Base-by-base conservation (phyloP, 2,888 invertebrate genomes). In the Drosophila meridionalis region DNA sequence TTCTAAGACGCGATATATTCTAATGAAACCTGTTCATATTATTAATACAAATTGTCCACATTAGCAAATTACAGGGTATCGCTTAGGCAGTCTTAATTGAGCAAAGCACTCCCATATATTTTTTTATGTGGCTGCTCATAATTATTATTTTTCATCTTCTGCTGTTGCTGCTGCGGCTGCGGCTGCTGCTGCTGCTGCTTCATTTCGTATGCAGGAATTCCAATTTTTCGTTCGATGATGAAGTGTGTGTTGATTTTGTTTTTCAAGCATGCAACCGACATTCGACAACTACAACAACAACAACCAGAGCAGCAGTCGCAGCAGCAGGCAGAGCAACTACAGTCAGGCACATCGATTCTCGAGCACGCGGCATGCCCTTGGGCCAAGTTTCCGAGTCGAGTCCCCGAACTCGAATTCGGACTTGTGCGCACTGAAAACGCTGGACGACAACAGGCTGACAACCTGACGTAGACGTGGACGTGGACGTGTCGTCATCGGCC, bases 151-250 rank as follows among this genome's bases (percentile, higher is more conserved):
- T 88, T 78, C 79, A 89, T 84, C 87, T 89, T 87, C 74, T 69
- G 60, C 60, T 79, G 68, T 66, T 45, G 64, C 53, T 60, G 64
- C 42, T 60, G 62, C 20, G n/a, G 55, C 48, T 59, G 74, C 45
- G 45, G 69, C 6, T 43, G 83, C 70, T 86, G 57, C 67, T 43
- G 83, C 70, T 86, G 73, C 62, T 80, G 73, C 87, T 76, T 87
- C 90, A 89, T 90, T 91, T 89, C 82, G 66, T 89, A 89, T 89
- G 91, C 91, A 89, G 89, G 89, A 89, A 89, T 89, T 91, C 91
- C 87, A 89, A 91, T 89, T 89, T 87, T 90, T 89, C 89, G 87
- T 84, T 89, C 87, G 82, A 84, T 87, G 79, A 89, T 87, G 82
- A 89, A 83, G 89, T 90, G 86, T 86, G 89, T 90, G 90, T 90